A percentile compares a stretch with the other conserved stretches of the same genome.
Conservation (phyloP, 2,797 vertebrate genomes). For the Oreochromis mossambicus region DNA sequence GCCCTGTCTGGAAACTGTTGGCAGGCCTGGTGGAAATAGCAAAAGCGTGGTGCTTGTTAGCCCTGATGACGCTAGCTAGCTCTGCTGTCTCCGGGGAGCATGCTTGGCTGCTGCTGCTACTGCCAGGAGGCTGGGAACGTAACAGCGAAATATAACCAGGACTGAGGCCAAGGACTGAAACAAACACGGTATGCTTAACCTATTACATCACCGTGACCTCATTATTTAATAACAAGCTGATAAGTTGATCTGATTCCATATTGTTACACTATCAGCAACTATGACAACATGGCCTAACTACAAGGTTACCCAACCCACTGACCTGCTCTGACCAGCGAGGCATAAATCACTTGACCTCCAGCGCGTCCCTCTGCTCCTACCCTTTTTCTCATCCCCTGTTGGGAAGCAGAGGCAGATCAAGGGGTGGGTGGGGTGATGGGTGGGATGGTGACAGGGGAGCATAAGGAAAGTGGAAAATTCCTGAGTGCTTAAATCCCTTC, state of each 20-base stretch:
- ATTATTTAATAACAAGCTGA: conserved; percentile 14
- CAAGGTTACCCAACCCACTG: conserved; percentile 34
- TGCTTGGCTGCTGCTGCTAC: conserved; percentile 50
- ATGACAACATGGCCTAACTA: conserved; percentile 7
- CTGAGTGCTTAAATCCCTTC: conserved; percentile 68
- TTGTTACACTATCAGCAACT: conserved; percentile 47
- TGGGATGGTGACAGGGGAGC: conserved; percentile 57
- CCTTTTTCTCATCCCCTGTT: conserved; percentile 43
- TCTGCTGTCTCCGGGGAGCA: conserved; percentile 21
- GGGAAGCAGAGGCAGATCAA: conserved; percentile 54
- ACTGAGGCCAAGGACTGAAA: conserved; percentile 16
- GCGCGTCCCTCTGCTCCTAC: conserved; percentile 45
- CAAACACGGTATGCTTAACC: background rate
- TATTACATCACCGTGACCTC: conserved; percentile 5
- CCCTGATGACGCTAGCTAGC: conserved; percentile 48
- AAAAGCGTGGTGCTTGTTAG: conserved; percentile 68
- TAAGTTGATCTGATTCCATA: conserved; percentile 10
- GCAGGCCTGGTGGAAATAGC: conserved; percentile 63
- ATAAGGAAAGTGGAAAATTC: conserved; percentile 63
- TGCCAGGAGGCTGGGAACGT: conserved; percentile 17
- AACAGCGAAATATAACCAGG: conserved; percentile 38
- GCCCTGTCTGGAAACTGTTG: conserved; percentile 59
- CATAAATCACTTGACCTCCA: conserved; percentile 59
- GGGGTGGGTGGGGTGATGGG: conserved; percentile 59
- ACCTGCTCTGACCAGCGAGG: conserved; percentile 37